A percentile compares a stretch with the other conserved stretches of the same genome.
Conservation (phyloP, 1,140 invertebrate genomes). For the Notospermus geniculatus region DNA sequence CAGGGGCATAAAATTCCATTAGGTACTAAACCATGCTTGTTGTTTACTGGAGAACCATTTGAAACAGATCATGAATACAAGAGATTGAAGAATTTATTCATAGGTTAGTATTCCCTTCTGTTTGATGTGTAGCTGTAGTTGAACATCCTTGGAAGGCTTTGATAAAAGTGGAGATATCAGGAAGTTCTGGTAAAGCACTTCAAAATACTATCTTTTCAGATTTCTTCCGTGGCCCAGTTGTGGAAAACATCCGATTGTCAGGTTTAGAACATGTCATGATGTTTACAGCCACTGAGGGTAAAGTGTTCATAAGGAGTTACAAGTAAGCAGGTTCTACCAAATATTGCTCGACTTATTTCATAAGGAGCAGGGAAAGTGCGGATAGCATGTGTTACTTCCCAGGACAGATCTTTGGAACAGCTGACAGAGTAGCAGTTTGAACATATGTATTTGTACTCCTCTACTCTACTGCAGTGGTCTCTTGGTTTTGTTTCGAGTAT, state of each 20-base stretch:
- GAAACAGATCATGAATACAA: constrained; percentile 73
- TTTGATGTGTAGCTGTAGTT: background rate
- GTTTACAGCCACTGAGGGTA: constrained; percentile 79
- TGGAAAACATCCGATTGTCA: constrained; percentile 75
- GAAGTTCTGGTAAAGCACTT: background rate
- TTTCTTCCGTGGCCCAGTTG: constrained; percentile 86
- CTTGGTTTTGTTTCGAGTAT: too few relatives aligned
- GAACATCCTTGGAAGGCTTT: background rate
- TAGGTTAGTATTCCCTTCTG: constrained; percentile 52
- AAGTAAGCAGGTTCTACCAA: constrained; percentile 56
- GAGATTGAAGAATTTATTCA: constrained; percentile 82
- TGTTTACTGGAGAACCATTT: constrained; percentile 93
- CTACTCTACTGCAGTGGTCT: too few relatives aligned
- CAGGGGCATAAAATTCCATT: constrained; percentile 71
- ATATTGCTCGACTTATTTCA: too few relatives aligned
- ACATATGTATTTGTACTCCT: too few relatives aligned
- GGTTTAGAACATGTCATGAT: constrained; percentile 90
- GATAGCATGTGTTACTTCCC: too few relatives aligned
- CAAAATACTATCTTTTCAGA: constrained; percentile 62
- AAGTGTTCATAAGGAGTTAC: constrained; percentile 83
- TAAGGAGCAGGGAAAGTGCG: too few relatives aligned
- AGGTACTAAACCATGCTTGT: constrained; percentile 86
- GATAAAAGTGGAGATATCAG: background rate
- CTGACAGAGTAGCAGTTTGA: too few relatives aligned
- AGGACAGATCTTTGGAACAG: too few relatives aligned